Evolutionary conservation across 2,113 vertebrate genomes (phyloP).

Genomic region (Collichthys lucidus): DNA sequence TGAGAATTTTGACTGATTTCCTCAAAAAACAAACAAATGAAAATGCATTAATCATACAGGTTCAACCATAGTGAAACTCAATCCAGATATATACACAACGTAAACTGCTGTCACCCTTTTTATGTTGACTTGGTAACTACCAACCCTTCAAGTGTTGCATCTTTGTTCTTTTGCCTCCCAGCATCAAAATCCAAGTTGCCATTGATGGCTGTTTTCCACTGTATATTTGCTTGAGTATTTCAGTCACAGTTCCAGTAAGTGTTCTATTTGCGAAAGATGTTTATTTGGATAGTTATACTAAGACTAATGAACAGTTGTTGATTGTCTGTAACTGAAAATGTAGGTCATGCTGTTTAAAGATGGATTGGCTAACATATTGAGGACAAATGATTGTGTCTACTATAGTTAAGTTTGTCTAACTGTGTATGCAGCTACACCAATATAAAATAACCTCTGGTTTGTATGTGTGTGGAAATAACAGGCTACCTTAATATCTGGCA

Average conservation of each 20-base stretch:
- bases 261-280: background rate
- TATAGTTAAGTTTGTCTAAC: background rate
- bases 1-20: too few species aligned
- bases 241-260: background rate
- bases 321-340: background rate
- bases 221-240: background rate
- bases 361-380: background rate
- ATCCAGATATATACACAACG: background rate
- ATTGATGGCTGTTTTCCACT: background rate
- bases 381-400: background rate
- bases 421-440: background rate
- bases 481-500: conserved; percentile 53
- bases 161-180: too few species aligned
- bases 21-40: too few species aligned
- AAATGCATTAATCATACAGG: too few species aligned
- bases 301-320: background rate
- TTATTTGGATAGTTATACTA: background rate
- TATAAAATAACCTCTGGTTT: background rate
- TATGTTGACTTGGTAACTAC: background rate
- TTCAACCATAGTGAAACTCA: too few species aligned
- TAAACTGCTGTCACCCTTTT: background rate
- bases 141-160: background rate
- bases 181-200: background rate
- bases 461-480: conserved; percentile 45
- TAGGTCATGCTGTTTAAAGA: background rate